A percentile compares a stretch with the other conserved stretches of the same genome.
These are phyloP conservation scores for Phaethornis superciliosus DNA, from an alignment of 2,113 vertebrate genomes.

Conservation along the genomic window DNA sequence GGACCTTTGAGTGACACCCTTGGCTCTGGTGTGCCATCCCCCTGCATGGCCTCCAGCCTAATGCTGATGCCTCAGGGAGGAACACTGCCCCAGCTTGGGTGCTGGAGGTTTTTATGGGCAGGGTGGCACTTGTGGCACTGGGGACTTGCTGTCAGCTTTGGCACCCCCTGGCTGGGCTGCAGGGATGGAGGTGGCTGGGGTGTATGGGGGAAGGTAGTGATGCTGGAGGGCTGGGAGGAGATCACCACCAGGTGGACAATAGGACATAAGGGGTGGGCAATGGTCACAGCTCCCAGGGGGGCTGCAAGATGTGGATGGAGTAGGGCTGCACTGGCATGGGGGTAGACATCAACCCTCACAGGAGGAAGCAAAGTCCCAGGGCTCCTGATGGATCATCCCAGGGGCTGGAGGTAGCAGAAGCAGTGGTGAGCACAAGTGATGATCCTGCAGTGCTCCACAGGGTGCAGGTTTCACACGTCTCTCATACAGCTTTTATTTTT, in stretches of 20 bases:
- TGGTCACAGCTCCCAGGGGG: background rate
- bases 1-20: background rate
- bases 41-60: background rate
- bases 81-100: rapidly evolving
- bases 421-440: rapidly evolving
- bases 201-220: rapidly evolving
- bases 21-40: background rate
- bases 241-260: background rate
- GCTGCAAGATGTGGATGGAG: background rate
- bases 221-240: background rate
- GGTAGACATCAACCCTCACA: background rate
- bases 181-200: rapidly evolving
- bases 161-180: background rate
- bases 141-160: background rate
- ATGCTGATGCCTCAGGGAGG: rapidly evolving
- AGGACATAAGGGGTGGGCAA: background rate
- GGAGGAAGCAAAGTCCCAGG: background rate
- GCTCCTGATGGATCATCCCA: background rate
- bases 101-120: background rate
- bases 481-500: background rate
- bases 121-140: background rate
- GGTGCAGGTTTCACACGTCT: background rate
- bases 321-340: rapidly evolving
- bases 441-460: rapidly evolving
- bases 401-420: background rate